phyloP scores from a whole-genome alignment of 1,140 invertebrate species.

The Telenomus remus region DNA sequence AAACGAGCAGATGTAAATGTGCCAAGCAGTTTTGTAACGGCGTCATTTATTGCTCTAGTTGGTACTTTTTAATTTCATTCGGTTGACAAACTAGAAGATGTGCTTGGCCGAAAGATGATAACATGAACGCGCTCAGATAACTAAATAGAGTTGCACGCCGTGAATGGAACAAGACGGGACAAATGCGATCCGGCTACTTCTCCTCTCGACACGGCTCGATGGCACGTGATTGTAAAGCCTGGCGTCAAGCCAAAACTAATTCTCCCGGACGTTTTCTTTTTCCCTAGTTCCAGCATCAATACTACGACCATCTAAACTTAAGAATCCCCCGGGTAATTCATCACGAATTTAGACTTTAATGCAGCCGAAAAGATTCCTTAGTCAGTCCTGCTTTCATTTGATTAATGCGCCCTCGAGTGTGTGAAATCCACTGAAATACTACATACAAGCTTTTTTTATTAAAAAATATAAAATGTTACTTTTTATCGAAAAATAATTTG shows the following conservation, averaged over 20 bases:
- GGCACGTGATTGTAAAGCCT: conserved; percentile 58
- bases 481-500: no score
- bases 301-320: conserved; percentile 6
- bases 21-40: neutral
- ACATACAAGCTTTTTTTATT: no score
- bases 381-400: no score
- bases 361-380: no score
- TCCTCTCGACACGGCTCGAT: conserved; percentile 34
- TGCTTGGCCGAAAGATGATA: conserved; percentile 24
- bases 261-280: conserved; percentile 45
- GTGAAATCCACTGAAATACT: no score
- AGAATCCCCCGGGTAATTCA: neutral
- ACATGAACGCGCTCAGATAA: conserved; percentile 26
- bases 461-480: no score
- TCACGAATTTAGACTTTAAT: no score
- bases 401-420: no score
- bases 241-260: conserved; percentile 62
- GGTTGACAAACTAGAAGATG: conserved; percentile 32
- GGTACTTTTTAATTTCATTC: conserved; percentile 17
- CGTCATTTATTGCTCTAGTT: conserved; percentile 29
- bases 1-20: neutral
- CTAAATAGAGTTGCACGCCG: conserved; percentile 47
- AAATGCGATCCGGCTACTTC: conserved; percentile 51
- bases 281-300: conserved; percentile 27
- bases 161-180: conserved; percentile 46